Percentiles rank a stretch among this genome's conserved stretches.
Conservation (phyloP, 2,797 vertebrate genomes). For the Synanceia verrucosa region DNA sequence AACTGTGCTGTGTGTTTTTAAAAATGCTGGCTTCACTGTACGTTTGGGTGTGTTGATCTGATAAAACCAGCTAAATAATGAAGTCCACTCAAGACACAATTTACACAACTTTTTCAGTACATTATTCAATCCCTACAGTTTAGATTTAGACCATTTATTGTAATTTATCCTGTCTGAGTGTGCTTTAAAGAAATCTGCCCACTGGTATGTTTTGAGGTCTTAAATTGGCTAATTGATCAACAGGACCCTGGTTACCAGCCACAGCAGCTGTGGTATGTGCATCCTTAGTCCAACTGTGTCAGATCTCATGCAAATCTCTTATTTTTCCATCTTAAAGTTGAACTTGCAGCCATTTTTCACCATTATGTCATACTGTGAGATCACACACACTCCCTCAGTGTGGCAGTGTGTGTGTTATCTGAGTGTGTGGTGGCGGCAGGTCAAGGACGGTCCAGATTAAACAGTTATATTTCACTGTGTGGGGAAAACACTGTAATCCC, state of each 20-base stretch:
- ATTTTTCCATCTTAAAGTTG: neutral
- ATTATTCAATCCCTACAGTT: neutral
- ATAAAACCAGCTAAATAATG: neutral
- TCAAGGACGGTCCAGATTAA: constrained; percentile 74
- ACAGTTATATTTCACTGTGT: constrained; percentile 47
- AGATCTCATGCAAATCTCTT: neutral
- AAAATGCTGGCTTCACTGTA: neutral
- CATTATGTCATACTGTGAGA: neutral
- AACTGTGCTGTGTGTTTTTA: neutral
- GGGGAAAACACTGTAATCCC: constrained; percentile 59
- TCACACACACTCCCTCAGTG: neutral
- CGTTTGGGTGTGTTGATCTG: neutral
- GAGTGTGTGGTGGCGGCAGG: constrained; percentile 45
- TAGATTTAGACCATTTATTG: neutral
- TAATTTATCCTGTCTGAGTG: neutral
- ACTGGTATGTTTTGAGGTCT: neutral
- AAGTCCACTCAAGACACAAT: neutral
- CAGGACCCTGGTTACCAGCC: neutral
- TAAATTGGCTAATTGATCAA: neutral
- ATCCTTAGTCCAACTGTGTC: neutral
- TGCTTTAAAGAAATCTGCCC: neutral
- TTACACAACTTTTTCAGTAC: neutral
- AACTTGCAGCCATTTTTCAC: neutral
- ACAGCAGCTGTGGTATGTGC: neutral
- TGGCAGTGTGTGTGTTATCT: constrained; percentile 7